phyloP scores from a whole-genome alignment of 2,797 vertebrate genomes.

The Rhinatrema bivittatum region DNA sequence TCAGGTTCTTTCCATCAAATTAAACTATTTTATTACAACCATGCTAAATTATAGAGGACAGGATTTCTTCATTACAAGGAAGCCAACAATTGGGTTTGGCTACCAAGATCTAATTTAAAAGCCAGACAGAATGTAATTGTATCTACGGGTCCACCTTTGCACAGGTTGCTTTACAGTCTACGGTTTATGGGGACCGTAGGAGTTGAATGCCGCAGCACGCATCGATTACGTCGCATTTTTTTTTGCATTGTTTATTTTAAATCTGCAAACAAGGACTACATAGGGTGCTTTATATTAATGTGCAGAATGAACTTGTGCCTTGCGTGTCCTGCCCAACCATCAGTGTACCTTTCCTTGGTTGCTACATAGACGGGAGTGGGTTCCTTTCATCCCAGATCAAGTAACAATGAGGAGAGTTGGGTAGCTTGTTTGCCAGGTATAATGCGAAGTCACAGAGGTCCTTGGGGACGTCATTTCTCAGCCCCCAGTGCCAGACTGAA shows the following conservation, averaged over 20 bases:
- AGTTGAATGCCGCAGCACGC: no score
- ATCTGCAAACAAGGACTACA: no score
- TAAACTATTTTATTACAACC: slow-evolving; percentile 37
- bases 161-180: neutral
- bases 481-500: slow-evolving; percentile 22
- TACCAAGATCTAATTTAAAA: slow-evolving; percentile 6
- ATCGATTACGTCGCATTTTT: no score
- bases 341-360: slow-evolving; percentile 10
- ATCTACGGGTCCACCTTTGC: slow-evolving; percentile 10
- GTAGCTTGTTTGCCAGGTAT: slow-evolving; percentile 25
- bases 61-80: slow-evolving; percentile 8
- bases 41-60: slow-evolving; percentile 26
- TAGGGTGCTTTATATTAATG: no score
- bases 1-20: slow-evolving; percentile 34
- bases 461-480: slow-evolving; percentile 20
- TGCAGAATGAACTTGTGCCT: no score
- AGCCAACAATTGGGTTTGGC: slow-evolving; percentile 12
- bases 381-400: slow-evolving; percentile 58
- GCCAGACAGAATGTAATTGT: slow-evolving; percentile 8
- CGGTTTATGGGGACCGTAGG: no score
- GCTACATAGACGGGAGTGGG: slow-evolving; percentile 18
- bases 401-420: slow-evolving; percentile 39
- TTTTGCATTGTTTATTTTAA: no score
- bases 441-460: slow-evolving; percentile 20
- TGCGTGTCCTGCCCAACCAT: neutral